Evolutionary conservation across 2,888 invertebrate genomes (phyloP), one percentile per base, ranked within the genome.

Genomic region (Calliopum simillimum): DNA sequence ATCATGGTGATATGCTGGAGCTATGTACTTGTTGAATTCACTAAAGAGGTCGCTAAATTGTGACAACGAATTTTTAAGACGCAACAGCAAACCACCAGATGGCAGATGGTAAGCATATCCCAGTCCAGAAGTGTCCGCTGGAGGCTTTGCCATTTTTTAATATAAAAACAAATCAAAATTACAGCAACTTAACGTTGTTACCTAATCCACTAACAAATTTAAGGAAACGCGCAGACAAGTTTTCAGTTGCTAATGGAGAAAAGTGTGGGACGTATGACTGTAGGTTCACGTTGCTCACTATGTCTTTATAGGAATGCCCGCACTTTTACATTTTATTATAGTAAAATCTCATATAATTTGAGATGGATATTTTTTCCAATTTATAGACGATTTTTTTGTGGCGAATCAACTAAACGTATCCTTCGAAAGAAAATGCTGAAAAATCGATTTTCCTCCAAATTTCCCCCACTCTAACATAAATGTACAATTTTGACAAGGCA

Each of bases 1-100:
- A 86, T 98, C 98, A 89, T 98, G 98, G 84, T 97, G 95, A 88
- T 97, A 97, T 74, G 97, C 96, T 46, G 98, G 98, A 41, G 97
- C 95, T 63, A 98, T 96, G 84, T 97, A 96, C 87, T 94, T 94
- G 85, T 96, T 96, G 85, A 98, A 98, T 88, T 97, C 97, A 85
- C 97, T 97, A 87, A 97, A 98, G 74, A 97, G 87, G 87, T 97
- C 97, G 82, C 95, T 96, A 84, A 96, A 96, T 83, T 96, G 95
- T 33, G 94, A 92, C 72, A 95, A 85, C 46, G 91, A 92, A 84
- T 93, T 94, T 84, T 94, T 90, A 76, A 95, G 89, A 84, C 91
- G 92, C 78, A 93, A 88, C 78, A 92, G 88, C 89, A 93, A 90
- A 62, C 94, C 93, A 72, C 92, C 93, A 68, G 93, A 89, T 51